Conservation (phyloP, 2,888 invertebrate species). For the Cephus nigrinus region DNA sequence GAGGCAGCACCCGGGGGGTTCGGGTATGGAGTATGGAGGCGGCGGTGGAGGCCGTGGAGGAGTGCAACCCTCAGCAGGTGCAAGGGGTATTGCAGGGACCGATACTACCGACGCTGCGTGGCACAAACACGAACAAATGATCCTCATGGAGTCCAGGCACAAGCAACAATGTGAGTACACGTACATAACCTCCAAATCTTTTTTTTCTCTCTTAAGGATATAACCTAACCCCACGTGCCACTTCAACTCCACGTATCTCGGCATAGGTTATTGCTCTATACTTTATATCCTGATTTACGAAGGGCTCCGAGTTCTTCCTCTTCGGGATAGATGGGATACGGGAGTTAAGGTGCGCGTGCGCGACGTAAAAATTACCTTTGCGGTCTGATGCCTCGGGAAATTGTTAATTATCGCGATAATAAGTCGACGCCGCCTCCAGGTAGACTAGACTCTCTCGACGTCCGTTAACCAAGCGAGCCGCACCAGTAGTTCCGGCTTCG, state of each 20-base stretch:
- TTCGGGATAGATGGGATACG: neutral
- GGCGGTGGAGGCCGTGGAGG: slow-evolving; percentile 53
- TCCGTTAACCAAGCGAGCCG: slow-evolving; percentile 10
- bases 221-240: neutral
- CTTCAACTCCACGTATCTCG: neutral
- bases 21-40: slow-evolving; percentile 64
- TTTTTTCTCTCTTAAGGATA: neutral
- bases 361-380: slow-evolving; percentile 23
- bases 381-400: slow-evolving; percentile 41
- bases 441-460: neutral
- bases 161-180: slow-evolving; percentile 63
- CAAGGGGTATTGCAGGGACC: slow-evolving; percentile 58
- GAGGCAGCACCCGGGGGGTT: slow-evolving; percentile 50
- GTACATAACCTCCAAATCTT: neutral
- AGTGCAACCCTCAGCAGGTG: slow-evolving; percentile 59
- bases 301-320: neutral
- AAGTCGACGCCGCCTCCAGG: slow-evolving; percentile 25
- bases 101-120: slow-evolving; percentile 65
- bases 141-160: slow-evolving; percentile 65
- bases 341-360: neutral
- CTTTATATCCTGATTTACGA: neutral
- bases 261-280: neutral
- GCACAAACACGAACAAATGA: slow-evolving; percentile 66
- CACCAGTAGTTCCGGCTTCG: neutral
- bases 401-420: slow-evolving; percentile 46